phyloP scores from a whole-genome alignment of 2,888 invertebrate genomes.

The Aradus depressus region DNA sequence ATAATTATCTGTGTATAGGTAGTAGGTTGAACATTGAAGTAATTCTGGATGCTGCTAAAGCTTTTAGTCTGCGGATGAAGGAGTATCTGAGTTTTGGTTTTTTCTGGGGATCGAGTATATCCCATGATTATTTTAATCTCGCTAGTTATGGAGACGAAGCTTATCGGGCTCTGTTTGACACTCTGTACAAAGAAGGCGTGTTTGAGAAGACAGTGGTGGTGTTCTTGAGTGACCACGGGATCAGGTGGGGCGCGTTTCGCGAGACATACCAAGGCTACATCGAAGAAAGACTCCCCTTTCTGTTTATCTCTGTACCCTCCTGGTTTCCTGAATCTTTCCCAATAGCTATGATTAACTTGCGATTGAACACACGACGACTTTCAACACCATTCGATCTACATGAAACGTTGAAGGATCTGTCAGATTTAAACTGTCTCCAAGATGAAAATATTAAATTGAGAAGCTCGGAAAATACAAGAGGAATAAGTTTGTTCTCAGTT shows the following conservation, averaged over 20 bases:
- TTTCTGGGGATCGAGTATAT: slow-evolving; percentile 71
- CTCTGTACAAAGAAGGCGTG: slow-evolving; percentile 42
- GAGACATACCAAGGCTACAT: slow-evolving; percentile 73
- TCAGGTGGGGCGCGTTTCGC: slow-evolving; percentile 74
- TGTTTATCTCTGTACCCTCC: slow-evolving; percentile 55
- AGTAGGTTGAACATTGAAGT: slow-evolving; percentile 56
- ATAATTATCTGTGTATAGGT: slow-evolving; percentile 59
- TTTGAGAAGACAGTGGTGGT: slow-evolving; percentile 58
- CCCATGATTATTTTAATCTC: slow-evolving; percentile 74
- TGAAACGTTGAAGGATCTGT: slow-evolving; percentile 61
- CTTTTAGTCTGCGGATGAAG: slow-evolving; percentile 49
- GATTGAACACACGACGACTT: slow-evolving; percentile 54
- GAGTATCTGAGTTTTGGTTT: slow-evolving; percentile 62
- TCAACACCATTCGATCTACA: slow-evolving; percentile 77
- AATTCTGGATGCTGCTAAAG: slow-evolving; percentile 57
- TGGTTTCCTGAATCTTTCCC: slow-evolving; percentile 56
- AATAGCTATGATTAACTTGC: slow-evolving; percentile 51
- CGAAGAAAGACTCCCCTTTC: slow-evolving; percentile 77
- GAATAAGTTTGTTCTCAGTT: slow-evolving; percentile 65
- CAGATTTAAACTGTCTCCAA: slow-evolving; percentile 42
- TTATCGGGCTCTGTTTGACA: slow-evolving; percentile 47
- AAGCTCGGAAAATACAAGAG: slow-evolving; percentile 38
- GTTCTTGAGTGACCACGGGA: slow-evolving; percentile 78
- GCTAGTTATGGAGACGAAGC: slow-evolving; percentile 60
- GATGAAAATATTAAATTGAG: slow-evolving; percentile 31